These are phyloP conservation scores for Dryobates pubescens DNA, from an alignment of 2,797 vertebrate genomes.

Conservation along the genomic window DNA sequence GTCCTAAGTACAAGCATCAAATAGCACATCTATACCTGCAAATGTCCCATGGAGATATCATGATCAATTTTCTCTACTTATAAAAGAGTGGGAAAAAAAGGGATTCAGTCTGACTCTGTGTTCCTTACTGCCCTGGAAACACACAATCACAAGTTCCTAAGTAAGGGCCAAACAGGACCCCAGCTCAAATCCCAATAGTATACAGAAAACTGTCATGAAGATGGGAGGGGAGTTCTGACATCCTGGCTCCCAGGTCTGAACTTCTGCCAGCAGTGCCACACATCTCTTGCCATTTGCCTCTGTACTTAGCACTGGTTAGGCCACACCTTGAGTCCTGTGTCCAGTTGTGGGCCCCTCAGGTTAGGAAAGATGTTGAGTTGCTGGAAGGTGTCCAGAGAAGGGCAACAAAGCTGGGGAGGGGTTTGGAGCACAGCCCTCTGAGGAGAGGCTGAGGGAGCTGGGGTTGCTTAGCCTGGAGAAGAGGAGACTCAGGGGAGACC, in stretches of 20 bases:
- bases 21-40: background rate
- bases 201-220: rapidly evolving
- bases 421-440: too few species aligned
- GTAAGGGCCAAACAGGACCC: background rate
- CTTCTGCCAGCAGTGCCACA: rapidly evolving
- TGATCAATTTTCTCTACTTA: background rate
- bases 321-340: too few species aligned
- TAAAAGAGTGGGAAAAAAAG: background rate
- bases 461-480: too few species aligned
- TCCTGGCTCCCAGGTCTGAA: background rate
- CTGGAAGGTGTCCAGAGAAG: too few species aligned
- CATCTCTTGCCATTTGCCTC: background rate
- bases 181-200: background rate
- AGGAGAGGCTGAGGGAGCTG: too few species aligned
- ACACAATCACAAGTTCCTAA: background rate
- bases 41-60: background rate
- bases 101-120: background rate
- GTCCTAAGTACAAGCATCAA: background rate
- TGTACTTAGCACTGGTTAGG: too few species aligned
- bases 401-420: too few species aligned
- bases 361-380: too few species aligned
- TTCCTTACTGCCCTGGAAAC: background rate
- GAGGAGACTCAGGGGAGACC: too few species aligned
- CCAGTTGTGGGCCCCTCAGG: too few species aligned
- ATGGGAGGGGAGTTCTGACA: background rate